Conservation (phyloP, 2,888 invertebrate species). For the Caenorhabditis sp. region DNA sequence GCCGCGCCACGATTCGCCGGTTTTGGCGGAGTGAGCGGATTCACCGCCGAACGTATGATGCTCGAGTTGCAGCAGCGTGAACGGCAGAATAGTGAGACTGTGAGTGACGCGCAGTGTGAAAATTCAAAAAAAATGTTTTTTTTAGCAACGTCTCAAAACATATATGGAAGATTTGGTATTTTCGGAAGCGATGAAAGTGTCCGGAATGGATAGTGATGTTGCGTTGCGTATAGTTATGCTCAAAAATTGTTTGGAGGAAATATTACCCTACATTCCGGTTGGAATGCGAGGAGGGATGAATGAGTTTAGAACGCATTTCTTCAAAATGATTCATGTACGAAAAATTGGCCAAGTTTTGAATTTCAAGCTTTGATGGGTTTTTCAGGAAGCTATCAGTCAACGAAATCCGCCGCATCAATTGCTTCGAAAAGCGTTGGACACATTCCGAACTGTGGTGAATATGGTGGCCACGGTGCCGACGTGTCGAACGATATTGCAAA, state of each 20-base stretch:
- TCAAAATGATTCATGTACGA: constrained; percentile 49
- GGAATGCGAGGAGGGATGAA: constrained; percentile 56
- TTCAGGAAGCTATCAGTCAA: constrained; percentile 36
- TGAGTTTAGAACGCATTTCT: constrained; percentile 53
- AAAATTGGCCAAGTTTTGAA: no score
- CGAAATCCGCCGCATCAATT: constrained; percentile 27
- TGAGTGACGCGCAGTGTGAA: no score
- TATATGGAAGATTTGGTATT: constrained; percentile 5
- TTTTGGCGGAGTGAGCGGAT: neutral
- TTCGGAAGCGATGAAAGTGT: constrained; percentile 32
- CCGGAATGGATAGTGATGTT: constrained; percentile 39
- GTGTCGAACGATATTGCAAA: constrained; percentile 22
- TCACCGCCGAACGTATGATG: neutral
- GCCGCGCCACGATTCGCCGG: neutral
- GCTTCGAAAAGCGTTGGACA: constrained; percentile 36
- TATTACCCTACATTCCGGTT: constrained; percentile 52
- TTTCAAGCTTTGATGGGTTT: neutral
- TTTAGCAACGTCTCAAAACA: neutral
- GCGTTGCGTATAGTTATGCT: constrained; percentile 46
- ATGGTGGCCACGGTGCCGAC: constrained; percentile 37
- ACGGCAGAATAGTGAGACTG: neutral
- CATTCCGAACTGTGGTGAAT: constrained; percentile 51
- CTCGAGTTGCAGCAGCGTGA: neutral
- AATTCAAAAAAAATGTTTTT: neutral
- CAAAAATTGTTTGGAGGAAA: constrained; percentile 50